A percentile compares a stretch with the other conserved stretches of the same genome.
Evolutionary conservation across 2,888 invertebrate species (phyloP).

Genomic region (Catonia carolina): DNA sequence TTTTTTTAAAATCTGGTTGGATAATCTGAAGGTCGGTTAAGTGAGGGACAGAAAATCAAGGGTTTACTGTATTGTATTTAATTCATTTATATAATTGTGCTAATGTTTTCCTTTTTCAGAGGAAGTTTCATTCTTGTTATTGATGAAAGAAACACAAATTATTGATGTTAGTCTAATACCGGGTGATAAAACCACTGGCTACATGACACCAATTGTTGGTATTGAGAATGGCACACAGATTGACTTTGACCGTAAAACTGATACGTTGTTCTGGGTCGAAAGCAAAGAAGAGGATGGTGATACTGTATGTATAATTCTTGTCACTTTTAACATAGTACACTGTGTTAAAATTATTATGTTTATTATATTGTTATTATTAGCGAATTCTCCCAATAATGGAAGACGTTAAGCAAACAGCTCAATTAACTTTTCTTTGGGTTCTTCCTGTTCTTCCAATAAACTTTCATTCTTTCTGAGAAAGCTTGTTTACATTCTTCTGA

Average conservation of each 20-base stretch:
- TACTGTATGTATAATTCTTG: conserved; percentile 39
- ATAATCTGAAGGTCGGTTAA: no score
- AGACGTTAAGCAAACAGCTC: no score
- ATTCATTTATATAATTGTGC: not conserved
- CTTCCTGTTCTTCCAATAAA: no score
- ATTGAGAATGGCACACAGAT: conserved; percentile 81
- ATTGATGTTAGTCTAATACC: conserved; percentile 73
- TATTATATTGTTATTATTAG: not conserved
- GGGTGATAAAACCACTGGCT: conserved; percentile 68
- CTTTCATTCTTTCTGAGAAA: no score
- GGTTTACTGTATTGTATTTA: no score
- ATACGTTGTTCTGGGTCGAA: conserved; percentile 83
- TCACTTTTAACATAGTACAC: not conserved
- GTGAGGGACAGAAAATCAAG: no score
- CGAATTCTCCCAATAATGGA: no score
- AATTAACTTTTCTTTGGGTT: no score
- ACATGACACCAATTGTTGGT: conserved; percentile 80
- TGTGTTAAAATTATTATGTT: not conserved
- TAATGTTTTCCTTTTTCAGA: conserved; percentile 46
- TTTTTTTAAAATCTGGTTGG: no score
- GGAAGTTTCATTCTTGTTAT: conserved; percentile 81
- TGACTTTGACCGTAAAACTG: conserved; percentile 84
- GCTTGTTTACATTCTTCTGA: no score
- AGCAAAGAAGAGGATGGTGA: conserved; percentile 60
- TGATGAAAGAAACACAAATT: conserved; percentile 83